Conservation (phyloP, 2,113 vertebrate genomes). For the Epinephelus lanceolatus region DNA sequence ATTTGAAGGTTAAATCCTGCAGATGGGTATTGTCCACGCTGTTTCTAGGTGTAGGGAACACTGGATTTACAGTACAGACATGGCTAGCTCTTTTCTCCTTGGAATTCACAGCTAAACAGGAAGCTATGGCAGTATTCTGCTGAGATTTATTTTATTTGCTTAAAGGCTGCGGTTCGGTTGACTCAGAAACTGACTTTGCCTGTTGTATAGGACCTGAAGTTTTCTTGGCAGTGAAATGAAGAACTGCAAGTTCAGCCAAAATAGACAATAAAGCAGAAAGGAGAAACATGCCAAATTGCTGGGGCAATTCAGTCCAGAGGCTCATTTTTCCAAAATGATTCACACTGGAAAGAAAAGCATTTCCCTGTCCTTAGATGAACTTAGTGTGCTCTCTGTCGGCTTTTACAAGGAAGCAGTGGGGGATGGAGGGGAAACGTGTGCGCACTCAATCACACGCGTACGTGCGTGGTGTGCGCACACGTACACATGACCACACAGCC, state of each 20-base stretch:
- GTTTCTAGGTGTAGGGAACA: constrained; percentile 11
- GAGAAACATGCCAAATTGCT: constrained; percentile 91
- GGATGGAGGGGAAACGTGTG: constrained; percentile 57
- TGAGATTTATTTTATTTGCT: constrained; percentile 87
- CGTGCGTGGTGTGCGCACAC: background rate
- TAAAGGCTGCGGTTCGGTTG: constrained; percentile 83
- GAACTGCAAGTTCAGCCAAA: constrained; percentile 94
- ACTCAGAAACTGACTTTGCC: constrained; percentile 88
- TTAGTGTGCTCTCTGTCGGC: constrained; percentile 84
- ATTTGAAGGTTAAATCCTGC: constrained; percentile 21
- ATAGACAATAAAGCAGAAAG: constrained; percentile 94
- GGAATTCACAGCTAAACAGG: constrained; percentile 86
- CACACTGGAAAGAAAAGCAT: constrained; percentile 89
- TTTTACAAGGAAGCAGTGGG: constrained; percentile 77
- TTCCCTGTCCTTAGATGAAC: constrained; percentile 92
- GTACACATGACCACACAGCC: constrained; percentile 54
- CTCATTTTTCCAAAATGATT: constrained; percentile 91
- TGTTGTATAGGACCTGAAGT: constrained; percentile 89
- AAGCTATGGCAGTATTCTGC: constrained; percentile 85
- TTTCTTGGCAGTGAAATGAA: constrained; percentile 86
- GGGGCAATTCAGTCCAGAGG: constrained; percentile 88
- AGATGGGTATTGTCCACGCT: constrained; percentile 1
- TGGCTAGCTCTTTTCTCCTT: constrained; percentile 73
- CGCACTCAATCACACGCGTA: constrained; percentile 31
- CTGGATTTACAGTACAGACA: constrained; percentile 77